A percentile compares a stretch with the other conserved stretches of the same genome.
Conservation (phyloP, 92 coral and sea anemone genomes). For the Parazoanthus darwini region DNA sequence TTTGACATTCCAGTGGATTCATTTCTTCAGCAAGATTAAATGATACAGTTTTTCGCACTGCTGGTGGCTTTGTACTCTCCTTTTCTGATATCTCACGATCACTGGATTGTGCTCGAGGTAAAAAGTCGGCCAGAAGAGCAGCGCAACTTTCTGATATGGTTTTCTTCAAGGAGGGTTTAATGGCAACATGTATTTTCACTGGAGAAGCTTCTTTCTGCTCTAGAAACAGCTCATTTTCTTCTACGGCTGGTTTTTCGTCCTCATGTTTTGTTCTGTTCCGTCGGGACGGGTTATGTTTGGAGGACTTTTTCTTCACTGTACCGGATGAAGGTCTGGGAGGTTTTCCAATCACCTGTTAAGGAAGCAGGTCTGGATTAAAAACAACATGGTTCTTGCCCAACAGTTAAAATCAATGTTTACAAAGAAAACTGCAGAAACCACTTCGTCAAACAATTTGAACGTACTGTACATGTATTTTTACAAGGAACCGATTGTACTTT, state of each 20-base stretch:
- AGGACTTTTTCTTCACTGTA: slow-evolving; percentile 29
- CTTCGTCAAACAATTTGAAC: no score
- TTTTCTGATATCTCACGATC: slow-evolving; percentile 1
- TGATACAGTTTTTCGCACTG: slow-evolving; percentile 35
- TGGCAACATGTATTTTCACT: slow-evolving; percentile 16
- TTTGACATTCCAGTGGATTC: neutral
- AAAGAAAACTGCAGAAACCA: no score
- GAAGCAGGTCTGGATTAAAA: no score
- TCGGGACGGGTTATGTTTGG: neutral
- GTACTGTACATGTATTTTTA: no score
- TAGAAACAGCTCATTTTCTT: neutral
- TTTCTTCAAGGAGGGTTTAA: slow-evolving; percentile 25
- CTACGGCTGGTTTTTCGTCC: neutral
- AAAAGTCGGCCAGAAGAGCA: slow-evolving; percentile 36
- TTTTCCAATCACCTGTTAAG: slow-evolving; percentile 64
- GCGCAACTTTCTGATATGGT: slow-evolving; percentile 41
- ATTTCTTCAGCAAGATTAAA: slow-evolving; percentile 27
- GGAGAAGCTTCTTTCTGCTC: slow-evolving; percentile 11
- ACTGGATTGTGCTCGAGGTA: neutral
- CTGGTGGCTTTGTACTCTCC: neutral
- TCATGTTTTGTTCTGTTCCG: neutral
- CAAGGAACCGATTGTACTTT: no score
- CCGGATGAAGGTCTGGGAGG: slow-evolving; percentile 77
- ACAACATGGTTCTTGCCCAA: neutral
- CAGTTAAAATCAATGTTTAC: no score